These are phyloP conservation scores for Pollenia griseotomentosa DNA, from an alignment of 2,888 invertebrate genomes.

Conservation along the genomic window DNA sequence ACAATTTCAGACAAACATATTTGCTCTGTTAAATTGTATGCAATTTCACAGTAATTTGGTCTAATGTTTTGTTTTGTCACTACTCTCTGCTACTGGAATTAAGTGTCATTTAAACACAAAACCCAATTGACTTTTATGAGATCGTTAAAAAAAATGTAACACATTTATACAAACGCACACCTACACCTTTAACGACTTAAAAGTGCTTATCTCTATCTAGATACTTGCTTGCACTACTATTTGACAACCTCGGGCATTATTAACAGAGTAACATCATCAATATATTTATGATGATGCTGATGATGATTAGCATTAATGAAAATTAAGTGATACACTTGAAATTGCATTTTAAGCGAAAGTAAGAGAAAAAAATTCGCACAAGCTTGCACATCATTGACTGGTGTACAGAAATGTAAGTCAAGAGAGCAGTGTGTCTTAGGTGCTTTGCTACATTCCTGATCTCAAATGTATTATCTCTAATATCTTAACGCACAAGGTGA, in stretches of 20 bases:
- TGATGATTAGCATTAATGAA: constrained; percentile 49
- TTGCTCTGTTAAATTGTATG: constrained; percentile 1
- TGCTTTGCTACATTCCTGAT: background rate
- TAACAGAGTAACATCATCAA: constrained; percentile 8
- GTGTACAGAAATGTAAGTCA: too few species aligned
- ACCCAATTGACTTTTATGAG: constrained; percentile 69
- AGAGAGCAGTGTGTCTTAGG: background rate
- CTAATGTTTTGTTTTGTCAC: constrained; percentile 56
- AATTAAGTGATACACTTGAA: constrained; percentile 37
- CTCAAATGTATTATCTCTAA: background rate
- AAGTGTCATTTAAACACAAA: constrained; percentile 47
- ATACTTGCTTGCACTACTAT: background rate
- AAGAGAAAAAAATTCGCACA: background rate
- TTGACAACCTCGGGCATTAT: constrained; percentile 9
- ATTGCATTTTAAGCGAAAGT: constrained; percentile 14
- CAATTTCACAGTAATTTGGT: constrained; percentile 60
- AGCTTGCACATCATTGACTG: background rate
- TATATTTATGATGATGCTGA: constrained; percentile 12
- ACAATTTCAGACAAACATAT: background rate
- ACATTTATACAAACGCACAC: background rate
- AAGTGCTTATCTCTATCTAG: constrained; percentile 50
- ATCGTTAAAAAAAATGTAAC: constrained; percentile 53
- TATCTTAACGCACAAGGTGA: too few species aligned
- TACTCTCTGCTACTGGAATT: constrained; percentile 7
- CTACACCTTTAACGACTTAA: constrained; percentile 61